Base-by-base conservation (phyloP, 2,113 vertebrate genomes). In the Centropus bengalensis region DNA sequence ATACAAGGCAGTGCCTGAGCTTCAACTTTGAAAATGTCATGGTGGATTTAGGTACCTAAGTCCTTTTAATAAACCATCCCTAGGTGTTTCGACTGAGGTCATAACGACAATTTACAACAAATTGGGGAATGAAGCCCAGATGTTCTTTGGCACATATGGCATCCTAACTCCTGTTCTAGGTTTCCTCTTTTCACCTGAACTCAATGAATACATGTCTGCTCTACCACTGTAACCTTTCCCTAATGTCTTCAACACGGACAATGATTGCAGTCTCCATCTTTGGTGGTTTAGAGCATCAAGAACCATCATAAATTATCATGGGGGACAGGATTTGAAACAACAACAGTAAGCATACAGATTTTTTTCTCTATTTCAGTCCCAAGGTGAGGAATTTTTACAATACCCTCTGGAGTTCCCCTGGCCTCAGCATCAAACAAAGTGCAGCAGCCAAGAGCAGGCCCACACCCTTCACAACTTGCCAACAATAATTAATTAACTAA, bases 401-500 rank as follows among this genome's bases (percentile, higher is more conserved):
- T 95, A 96, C 96, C 95, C 92, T 96, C 86, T 96, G 96, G 96
- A 96, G 95, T 96, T 96, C 96, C 96, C 96, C 96, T 96, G 96
- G 96, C 95, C 94, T 90, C 94, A 89, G 96, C 95, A 96, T 96
- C 96, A 96, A 96, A 96, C 95, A 55, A 73, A 94, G 79, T 27
- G 55, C 71, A 95, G 95, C 92, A 96, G 96, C 96, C 96, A 96
- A 96, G 86, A 95, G 70, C 92, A 95, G 94, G 95, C 90, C 96
- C 94, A 96, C 96, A 96, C 96, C 96, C 95, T 91, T 17, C 33
- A 58, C 68, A 83, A 90, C 96, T 95, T 96, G 96, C 95, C 96
- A 96, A 92, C 92, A 94, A 93, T 93, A 96, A 96, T 96, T 96
- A 96, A 96, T 96, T 96, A 96, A 93, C 93, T 85, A 74, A 90